Conservation (phyloP, 1,140 invertebrate species). For the Solen grandis region DNA sequence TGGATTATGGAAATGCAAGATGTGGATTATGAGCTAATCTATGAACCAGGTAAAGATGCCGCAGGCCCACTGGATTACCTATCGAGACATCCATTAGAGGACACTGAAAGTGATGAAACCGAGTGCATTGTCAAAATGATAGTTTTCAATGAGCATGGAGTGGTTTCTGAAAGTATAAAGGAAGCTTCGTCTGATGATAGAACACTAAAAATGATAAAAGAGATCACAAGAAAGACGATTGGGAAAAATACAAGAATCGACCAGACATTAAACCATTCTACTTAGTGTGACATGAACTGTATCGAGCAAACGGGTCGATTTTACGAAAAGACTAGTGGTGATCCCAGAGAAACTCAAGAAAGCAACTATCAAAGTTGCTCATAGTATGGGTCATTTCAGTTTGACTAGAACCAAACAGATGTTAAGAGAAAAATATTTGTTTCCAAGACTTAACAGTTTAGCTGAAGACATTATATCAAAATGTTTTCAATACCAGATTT, state of each 20-base stretch:
- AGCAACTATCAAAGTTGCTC: slow-evolving; percentile 49
- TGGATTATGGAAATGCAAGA: slow-evolving; percentile 57
- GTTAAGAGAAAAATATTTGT: slow-evolving; percentile 59
- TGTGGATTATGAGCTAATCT: slow-evolving; percentile 48
- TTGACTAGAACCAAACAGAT: slow-evolving; percentile 63
- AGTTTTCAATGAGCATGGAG: slow-evolving; percentile 22
- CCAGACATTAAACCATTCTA: slow-evolving; percentile 36
- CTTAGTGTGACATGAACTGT: slow-evolving; percentile 43
- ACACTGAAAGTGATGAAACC: background rate
- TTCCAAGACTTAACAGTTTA: slow-evolving; percentile 50
- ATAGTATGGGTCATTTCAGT: slow-evolving; percentile 55
- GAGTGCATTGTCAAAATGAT: slow-evolving; percentile 23
- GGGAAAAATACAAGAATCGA: slow-evolving; percentile 21
- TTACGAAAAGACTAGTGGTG: slow-evolving; percentile 49
- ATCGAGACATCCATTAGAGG: slow-evolving; percentile 44
- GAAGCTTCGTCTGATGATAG: background rate
- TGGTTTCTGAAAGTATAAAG: slow-evolving; percentile 2
- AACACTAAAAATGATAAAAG: slow-evolving; percentile 12
- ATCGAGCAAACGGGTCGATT: slow-evolving; percentile 29
- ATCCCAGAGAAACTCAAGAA: slow-evolving; percentile 52
- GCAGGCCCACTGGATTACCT: slow-evolving; percentile 62
- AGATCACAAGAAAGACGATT: slow-evolving; percentile 8
- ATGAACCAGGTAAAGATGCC: slow-evolving; percentile 54
- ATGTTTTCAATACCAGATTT: slow-evolving; percentile 57
- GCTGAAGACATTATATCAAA: slow-evolving; percentile 49